Evolutionary conservation across 2,888 invertebrate species (phyloP), one percentile per base, ranked within the genome.

Genomic region (Caenorhabditis panamensis): DNA sequence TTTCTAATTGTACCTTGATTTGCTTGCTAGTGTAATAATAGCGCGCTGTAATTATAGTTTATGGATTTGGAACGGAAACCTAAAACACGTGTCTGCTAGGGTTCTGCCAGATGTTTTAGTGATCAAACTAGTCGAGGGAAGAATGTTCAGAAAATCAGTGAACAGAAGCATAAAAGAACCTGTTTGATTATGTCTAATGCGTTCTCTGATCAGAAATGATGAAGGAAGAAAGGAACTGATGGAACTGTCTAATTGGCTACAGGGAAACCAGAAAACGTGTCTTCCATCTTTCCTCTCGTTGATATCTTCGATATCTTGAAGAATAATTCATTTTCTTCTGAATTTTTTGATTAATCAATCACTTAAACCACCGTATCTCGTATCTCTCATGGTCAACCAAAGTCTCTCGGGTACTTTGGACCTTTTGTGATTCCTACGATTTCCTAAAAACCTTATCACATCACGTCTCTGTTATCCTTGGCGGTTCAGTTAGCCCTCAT

Each of bases 401-500:
- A 71, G 71, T 71, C 71, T 61, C 13, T 8, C 13, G 18, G 71
- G 59, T 62, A 71, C 71, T 63, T 71, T 71, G 71, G 63, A 62
- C 71, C 28, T 20, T 31, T n/a, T n/a, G 41, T 36, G 36, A 41
- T 31, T 51, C 49, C 13, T 44, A n/a, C n/a, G n/a, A n/a, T n/a
- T n/a, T n/a, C n/a, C n/a, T n/a, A n/a, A n/a, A n/a, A n/a, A n/a
- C n/a, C n/a, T n/a, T n/a, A n/a, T n/a, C n/a, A n/a, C n/a, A n/a
- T n/a, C n/a, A n/a, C n/a, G n/a, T n/a, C n/a, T n/a, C n/a, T n/a
- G n/a, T n/a, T n/a, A n/a, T n/a, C n/a, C n/a, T n/a, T n/a, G n/a
- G n/a, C n/a, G n/a, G n/a, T n/a, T n/a, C n/a, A n/a, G n/a, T n/a
- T n/a, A n/a, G n/a, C n/a, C n/a, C 36, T 36, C 11, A 36, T 36